Evolutionary conservation across 2,797 vertebrate genomes (phyloP), one percentile per base, ranked within the genome.

Genomic region (Liasis olivaceus): DNA sequence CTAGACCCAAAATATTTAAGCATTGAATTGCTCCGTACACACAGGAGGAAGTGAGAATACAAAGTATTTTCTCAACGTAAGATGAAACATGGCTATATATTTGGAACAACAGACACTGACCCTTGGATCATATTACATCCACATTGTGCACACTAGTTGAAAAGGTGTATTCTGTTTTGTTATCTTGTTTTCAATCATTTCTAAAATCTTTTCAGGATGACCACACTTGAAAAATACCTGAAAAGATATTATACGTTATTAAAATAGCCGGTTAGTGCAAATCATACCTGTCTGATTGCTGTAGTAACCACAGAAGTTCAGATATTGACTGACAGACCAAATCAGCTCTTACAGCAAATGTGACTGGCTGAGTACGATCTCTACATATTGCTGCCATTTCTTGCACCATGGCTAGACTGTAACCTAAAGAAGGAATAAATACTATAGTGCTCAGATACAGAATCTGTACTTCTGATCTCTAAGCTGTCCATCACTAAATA

Each of bases 291-390:
- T 98, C 95, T 0, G 98, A 98, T 94, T 98, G 98, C 58, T 98
- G 97, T 87, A 99, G 92, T 63, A 99, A 97, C 99, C 99, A 99
- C 0, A 95, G 88, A 9, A 99, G 97, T 96, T 98, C 98, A 3
- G 96, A 20, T 72, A 97, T 89, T 0, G 99, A 99, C 93, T 97
- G 94, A 9, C 95, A 96, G 88, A 99, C 95, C 11, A 99, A 97
- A 1, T 97, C 97, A 0, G 98, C 99, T 91, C 99, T 97, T 1
- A 99, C 98, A 0, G 99, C 98, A 93, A 99, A 99, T 0, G 98
- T 99, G 63, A 99, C 96, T 0, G 98, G 98, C 94, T 99, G 98
- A 72, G 81, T 94, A 54, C 99, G 96, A 0, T 69, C 13, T 5
- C 17, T 94, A 93, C 99, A 99, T 5, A 98, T 95, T 13, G 88